A percentile compares a stretch with the other conserved stretches of the same genome.
Conservation (phyloP, 2,113 vertebrate species). For the Rhizomys pruinosus region DNA sequence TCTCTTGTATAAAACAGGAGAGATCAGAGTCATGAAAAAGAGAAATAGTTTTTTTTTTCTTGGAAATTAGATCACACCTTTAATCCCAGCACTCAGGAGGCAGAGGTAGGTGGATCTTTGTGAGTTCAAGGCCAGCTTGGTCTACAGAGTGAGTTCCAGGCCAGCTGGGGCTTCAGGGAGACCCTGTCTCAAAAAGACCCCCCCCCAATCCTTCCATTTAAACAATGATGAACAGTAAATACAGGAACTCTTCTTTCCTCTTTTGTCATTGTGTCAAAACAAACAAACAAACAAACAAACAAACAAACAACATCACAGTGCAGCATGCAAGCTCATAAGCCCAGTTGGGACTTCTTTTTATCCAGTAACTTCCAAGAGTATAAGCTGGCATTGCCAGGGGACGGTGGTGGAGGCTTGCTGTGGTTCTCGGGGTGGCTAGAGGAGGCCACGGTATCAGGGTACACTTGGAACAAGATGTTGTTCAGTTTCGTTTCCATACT, state of each 20-base stretch:
- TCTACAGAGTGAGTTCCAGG: no score
- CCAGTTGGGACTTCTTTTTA: neutral
- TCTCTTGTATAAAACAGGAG: neutral
- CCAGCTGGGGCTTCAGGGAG: no score
- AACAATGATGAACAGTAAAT: neutral
- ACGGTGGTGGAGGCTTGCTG: neutral
- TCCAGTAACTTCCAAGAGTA: neutral
- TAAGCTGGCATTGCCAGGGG: neutral
- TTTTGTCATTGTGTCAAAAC: neutral
- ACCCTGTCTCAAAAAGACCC: no score
- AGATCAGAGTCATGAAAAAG: neutral
- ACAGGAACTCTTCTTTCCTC: neutral
- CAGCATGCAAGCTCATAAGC: rapidly evolving
- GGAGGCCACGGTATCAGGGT: neutral
- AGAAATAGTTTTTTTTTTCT: neutral
- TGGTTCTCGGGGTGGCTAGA: neutral
- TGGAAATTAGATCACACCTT: neutral
- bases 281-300: neutral
- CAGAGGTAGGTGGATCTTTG: no score
- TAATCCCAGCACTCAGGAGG: no score
- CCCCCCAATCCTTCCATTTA: neutral
- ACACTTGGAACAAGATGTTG: neutral
- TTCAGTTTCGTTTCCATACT: neutral
- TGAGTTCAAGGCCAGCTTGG: no score
- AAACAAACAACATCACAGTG: no score